phyloP scores from a whole-genome alignment of 2,113 vertebrate genomes.

The Girardinichthys multiradiatus region DNA sequence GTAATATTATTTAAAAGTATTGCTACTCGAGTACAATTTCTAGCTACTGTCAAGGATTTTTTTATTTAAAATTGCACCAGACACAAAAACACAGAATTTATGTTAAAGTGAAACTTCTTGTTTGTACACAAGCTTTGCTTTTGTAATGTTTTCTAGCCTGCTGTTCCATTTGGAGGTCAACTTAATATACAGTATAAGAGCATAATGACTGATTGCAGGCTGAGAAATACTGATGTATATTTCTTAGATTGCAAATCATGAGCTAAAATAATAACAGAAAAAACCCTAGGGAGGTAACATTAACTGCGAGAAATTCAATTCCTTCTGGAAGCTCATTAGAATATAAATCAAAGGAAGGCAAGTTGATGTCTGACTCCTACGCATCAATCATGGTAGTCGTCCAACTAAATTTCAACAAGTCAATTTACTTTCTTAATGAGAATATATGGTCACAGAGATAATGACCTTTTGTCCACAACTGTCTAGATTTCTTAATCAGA shows the following conservation, averaged over 20 bases:
- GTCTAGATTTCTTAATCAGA: slow-evolving; percentile 33
- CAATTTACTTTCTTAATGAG: slow-evolving; percentile 40
- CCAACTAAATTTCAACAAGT: slow-evolving; percentile 21
- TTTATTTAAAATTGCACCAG: too few species aligned
- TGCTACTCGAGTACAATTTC: too few species aligned
- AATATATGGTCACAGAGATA: slow-evolving; percentile 19
- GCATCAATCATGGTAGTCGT: slow-evolving; percentile 5
- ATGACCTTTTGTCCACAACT: not conserved
- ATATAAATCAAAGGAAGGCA: slow-evolving; percentile 59
- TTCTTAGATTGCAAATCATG: slow-evolving; percentile 9
- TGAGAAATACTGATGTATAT: slow-evolving; percentile 11
- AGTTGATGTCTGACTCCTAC: slow-evolving; percentile 33
- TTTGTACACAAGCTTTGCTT: too few species aligned
- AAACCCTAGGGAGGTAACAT: slow-evolving; percentile 48
- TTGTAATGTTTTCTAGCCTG: too few species aligned
- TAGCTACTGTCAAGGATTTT: too few species aligned
- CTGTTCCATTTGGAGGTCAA: too few species aligned
- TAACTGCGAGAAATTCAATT: slow-evolving; percentile 42
- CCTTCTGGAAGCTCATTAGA: slow-evolving; percentile 53
- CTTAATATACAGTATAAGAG: too few species aligned
- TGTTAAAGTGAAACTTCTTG: too few species aligned
- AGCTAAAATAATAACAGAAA: slow-evolving; percentile 42
- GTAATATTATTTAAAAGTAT: too few species aligned
- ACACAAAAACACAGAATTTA: too few species aligned
- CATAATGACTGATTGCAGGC: not conserved